A percentile compares a stretch with the other conserved stretches of the same genome.
Evolutionary conservation across 2,797 vertebrate genomes (phyloP).

Genomic region (Propithecus deckenii): DNA sequence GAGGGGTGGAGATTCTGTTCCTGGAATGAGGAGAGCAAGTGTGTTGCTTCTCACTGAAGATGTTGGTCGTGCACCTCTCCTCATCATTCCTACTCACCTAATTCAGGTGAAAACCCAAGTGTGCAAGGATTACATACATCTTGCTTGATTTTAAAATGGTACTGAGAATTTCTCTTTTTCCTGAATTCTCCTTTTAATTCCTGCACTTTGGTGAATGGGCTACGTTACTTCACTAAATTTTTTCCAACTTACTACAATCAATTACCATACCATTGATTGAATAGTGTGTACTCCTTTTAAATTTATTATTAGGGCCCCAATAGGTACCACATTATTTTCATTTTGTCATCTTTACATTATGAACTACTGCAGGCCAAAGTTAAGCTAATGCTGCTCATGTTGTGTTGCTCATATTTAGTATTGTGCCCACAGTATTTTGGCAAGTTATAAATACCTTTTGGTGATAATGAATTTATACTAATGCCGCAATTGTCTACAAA

Average conservation of each 20-base stretch:
- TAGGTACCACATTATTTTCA: not conserved
- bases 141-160: slow-evolving; percentile 34
- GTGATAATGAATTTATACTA: not conserved
- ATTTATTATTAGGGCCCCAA: not conserved
- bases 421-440: not conserved
- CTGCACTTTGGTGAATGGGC: slow-evolving; percentile 15
- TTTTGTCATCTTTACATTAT: not conserved
- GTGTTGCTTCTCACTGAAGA: not conserved
- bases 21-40: not conserved
- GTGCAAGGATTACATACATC: slow-evolving; percentile 13
- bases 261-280: not conserved
- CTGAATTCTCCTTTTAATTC: slow-evolving; percentile 45
- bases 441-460: not conserved
- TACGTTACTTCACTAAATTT: not conserved
- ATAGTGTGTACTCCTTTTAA: not conserved
- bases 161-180: not conserved
- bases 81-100: not conserved
- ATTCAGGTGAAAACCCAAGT: not conserved
- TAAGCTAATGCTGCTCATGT: not conserved
- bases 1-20: not conserved
- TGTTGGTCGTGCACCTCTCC: fast-evolving
- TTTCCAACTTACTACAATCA: not conserved
- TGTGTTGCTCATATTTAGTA: not conserved
- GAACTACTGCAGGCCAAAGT: not conserved
- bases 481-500: not conserved